Evolutionary conservation across 2,797 vertebrate species (phyloP), one percentile per base, ranked within the genome.

Genomic region (Chelonia mydas): DNA sequence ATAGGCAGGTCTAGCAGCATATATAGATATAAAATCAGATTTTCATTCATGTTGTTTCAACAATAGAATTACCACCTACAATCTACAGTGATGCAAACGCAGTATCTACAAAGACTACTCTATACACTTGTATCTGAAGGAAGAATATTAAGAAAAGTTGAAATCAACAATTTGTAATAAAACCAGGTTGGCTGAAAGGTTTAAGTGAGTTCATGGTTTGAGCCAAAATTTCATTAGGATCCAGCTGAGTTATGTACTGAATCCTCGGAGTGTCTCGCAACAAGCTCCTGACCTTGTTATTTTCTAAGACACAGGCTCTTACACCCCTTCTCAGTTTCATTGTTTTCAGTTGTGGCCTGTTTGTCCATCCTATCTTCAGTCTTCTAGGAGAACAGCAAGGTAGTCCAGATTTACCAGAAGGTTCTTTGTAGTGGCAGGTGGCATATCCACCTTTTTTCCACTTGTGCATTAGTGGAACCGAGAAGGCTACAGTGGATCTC

Each of bases 111-210:
- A 84, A 47, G 13, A 65, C 3, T 51, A 33, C 37, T 76, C 45
- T 61, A 6, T 15, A 31, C 1, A 2, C 3, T 65, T 90, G 82
- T 82, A 88, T 10, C 3, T 86, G 79, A 86, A 82, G 15, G 5
- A 81, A 23, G 1, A 41, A 68, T 68, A 37, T 3, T 59, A 16
- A 79, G 5, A 2, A 8, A n/a, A 37, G 45, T 74, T 83, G 31
- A 83, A 54, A 78, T 83, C 19, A 72, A 21, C 61, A n/a, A 57
- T 80, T 59, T 90, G 11, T 50, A 57, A 37, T 81, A 9, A 85
- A 37, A 5, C 0, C 0, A 53, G n/a, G 11, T 27, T 37, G 50
- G 2, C 10, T 57, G 28, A 92, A 92, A 76, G 5, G 0, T 5
- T 61, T 72, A 72, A 2, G 59, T 0, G 0, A 72, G n/a, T 72